These are phyloP conservation scores for Paratilapia polleni DNA, from an alignment of 2,113 vertebrate species.

Conservation along the genomic window DNA sequence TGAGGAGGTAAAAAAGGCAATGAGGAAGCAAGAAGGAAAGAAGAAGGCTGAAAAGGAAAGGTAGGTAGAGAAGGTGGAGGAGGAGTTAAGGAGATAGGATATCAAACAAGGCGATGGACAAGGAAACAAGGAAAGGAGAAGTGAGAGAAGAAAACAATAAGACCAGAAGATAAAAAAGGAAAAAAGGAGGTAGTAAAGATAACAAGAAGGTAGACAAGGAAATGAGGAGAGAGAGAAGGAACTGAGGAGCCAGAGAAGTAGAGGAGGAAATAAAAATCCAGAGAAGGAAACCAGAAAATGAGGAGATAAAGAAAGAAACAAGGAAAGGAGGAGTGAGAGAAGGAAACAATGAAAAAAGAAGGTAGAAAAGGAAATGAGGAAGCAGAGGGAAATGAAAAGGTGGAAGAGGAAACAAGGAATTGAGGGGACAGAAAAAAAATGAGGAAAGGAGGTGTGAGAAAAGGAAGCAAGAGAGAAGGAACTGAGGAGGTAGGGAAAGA, in stretches of 20 bases:
- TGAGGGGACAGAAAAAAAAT: too few species aligned
- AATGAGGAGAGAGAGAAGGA: background rate
- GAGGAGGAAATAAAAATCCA: too few species aligned
- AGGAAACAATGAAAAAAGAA: background rate
- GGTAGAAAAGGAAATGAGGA: background rate
- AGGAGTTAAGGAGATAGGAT: background rate
- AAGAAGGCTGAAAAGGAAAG: too few species aligned
- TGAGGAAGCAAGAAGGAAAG: background rate
- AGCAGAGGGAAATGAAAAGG: rapidly evolving
- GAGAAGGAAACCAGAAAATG: background rate
- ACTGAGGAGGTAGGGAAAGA: background rate
- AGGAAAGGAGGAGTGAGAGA: rapidly evolving
- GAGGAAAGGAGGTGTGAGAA: background rate
- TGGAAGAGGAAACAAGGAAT: too few species aligned
- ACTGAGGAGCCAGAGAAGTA: too few species aligned
- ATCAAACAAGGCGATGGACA: background rate
- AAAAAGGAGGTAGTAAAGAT: too few species aligned
- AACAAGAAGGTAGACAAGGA: too few species aligned
- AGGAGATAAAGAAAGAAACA: background rate
- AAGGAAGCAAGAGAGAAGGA: background rate
- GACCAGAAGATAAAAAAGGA: too few species aligned
- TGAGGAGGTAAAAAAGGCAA: too few species aligned
- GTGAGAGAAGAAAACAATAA: too few species aligned
- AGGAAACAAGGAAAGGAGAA: background rate
- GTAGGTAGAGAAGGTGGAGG: rapidly evolving